Percentiles rank a stretch among this genome's conserved stretches.
These are phyloP conservation scores for Tricholaema leucomelas DNA, from an alignment of 2,113 vertebrate species.

Conservation along the genomic window DNA sequence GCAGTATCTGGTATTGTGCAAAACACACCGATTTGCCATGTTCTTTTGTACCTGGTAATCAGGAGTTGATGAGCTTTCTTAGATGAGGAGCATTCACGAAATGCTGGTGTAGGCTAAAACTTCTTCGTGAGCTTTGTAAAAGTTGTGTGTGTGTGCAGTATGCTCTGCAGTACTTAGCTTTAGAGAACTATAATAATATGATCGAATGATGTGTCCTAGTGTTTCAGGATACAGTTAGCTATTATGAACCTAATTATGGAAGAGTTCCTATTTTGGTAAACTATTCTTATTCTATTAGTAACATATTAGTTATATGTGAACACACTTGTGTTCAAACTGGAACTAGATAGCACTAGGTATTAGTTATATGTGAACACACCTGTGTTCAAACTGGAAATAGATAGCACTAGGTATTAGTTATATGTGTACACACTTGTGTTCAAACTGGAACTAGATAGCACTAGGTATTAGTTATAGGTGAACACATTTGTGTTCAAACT, in stretches of 20 bases:
- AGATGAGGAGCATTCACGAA: not conserved
- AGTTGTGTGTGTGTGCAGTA: not conserved
- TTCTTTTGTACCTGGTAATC: not conserved
- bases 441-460: not conserved
- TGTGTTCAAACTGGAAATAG: not conserved
- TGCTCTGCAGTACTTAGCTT: not conserved
- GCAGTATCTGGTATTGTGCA: not conserved
- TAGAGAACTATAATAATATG: not conserved
- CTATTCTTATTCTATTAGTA: not conserved
- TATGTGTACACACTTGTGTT: too few species aligned
- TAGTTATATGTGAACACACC: too few species aligned
- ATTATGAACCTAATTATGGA: not conserved
- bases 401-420: not conserved
- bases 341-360: not conserved
- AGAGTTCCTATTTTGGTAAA: not conserved
- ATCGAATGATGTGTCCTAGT: not conserved
- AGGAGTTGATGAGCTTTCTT: not conserved
- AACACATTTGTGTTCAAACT: not conserved
- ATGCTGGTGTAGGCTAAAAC: not conserved
- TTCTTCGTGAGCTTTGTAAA: not conserved
- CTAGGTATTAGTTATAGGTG: too few species aligned
- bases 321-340: not conserved
- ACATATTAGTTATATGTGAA: not conserved
- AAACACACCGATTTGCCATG: not conserved
- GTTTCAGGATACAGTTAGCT: not conserved